Base-by-base conservation (phyloP, 2,888 invertebrate genomes). In the Therioaphis trifolii region DNA sequence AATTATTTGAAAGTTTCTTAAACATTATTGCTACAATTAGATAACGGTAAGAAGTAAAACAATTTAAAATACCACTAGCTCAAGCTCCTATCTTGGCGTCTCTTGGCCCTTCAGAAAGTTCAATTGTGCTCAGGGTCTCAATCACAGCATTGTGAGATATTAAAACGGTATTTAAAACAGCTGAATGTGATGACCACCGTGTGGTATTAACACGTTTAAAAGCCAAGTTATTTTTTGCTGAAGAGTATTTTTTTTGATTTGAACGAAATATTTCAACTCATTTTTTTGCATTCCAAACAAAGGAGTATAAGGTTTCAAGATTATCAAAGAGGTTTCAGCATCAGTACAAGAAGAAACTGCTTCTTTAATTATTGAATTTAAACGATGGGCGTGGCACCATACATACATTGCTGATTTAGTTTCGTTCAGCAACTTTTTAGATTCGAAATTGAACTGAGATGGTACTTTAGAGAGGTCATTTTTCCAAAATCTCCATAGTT, bases 1-100 rank as follows among this genome's bases (percentile, higher is more conserved):
- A 61, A 61, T 61, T 61, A 61, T 61, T 61, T 61, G 61, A 61
- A 61, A 61, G 29, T 61, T 61, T 61, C 61, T 61, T 61, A 61
- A 61, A 61, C 61, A 61, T 61, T 61, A 61, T 61, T 61, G 61
- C 18, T 61, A 61, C 61, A 61, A 61, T 61, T 27, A 61, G 61
- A 61, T 27, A 61, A 61, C 61, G 61, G 15, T 61, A 61, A 61
- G 61, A 61, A 61, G 61, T 61, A 58, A 43, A 43, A 43, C 21
- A 58, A 58, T 58, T 21, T 58, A 58, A 58, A 58, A 58, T n/a
- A 58, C 58, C 24, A 58, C 58, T 58, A 58, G 58, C 58, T 58
- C 21, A 9, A 58, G 58, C 24, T 58, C 58, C 24, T 58, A 21
- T 43, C 43, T 43, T 43, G 43, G 43, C 43, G 43, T 43, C 43